Base-by-base conservation (phyloP, 2,888 invertebrate species). In the Protula sp. region DNA sequence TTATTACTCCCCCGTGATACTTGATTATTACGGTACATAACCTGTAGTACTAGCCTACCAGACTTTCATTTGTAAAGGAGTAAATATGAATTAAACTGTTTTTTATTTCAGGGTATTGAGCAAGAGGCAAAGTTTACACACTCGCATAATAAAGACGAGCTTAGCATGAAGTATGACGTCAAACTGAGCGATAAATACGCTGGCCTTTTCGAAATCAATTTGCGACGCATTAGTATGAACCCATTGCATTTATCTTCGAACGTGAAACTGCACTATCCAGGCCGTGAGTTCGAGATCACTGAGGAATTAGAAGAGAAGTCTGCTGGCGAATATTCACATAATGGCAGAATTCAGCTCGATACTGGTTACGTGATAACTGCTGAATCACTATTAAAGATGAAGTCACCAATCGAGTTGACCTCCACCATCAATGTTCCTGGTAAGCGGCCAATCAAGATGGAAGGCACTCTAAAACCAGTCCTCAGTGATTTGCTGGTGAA, bases 381-480 rank as follows among this genome's bases (percentile, higher is more conserved):
- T 9, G 19, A 38, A 19, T 38, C 38, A 14, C 9, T 38, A 9
- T 19, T 38, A 14, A 38, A 38, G 19, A 65, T 62, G 57, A 47
- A 30, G 14, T 60, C 60, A 22, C 53, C 53, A 5, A 66, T 67
- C 47, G 64, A 68, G 50, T 45, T 68, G 31, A 48, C 58, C 4
- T 47, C 64, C n/a, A 56, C 58, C n/a, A 31, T 68, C 3, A 59
- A 31, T 9, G 31, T 64, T 5, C 57, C 57, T 19, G 57, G 48
- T 28, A 47, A 58, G 38, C 28, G 54, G 19, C 64, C 67, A 2
- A 58, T 68, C 56, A 50, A 38, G n/a, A 30, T 68, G 30, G 47
- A 55, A 5, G 65, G 61, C 3, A 51, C 59, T 50, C 51, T 68
- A 22, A 67, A 65, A n/a, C 67, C 65, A 9, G 66, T 55, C 52